Evolutionary conservation across 2,888 invertebrate species (phyloP).

Genomic region (Folsomia manolachei): DNA sequence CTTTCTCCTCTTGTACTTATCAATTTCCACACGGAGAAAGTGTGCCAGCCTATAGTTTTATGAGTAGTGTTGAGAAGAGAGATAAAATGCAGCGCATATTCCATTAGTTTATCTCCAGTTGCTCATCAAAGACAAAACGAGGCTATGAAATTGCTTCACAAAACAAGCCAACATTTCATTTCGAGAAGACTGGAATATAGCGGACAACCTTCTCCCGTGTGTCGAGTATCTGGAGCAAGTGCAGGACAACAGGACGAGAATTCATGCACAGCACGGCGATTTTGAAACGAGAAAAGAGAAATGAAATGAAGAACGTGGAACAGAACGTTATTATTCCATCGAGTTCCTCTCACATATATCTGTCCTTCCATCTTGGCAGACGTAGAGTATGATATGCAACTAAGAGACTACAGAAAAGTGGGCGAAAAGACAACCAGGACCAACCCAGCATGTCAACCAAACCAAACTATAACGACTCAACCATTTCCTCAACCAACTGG

Average conservation of each 20-base stretch:
- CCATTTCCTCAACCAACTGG: not conserved
- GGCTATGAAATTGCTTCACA: not conserved
- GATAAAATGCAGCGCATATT: not conserved
- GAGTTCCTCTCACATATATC: too few species aligned
- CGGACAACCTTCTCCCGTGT: too few species aligned
- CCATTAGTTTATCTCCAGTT: not conserved
- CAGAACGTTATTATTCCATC: not conserved
- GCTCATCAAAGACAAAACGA: not conserved
- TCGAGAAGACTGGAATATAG: too few species aligned
- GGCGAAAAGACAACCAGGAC: too few species aligned
- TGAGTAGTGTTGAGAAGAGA: not conserved
- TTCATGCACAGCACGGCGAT: too few species aligned
- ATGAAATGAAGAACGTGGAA: not conserved
- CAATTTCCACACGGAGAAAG: not conserved
- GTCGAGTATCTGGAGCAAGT: too few species aligned
- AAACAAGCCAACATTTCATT: not conserved
- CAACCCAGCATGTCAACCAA: not conserved
- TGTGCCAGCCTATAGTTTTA: conserved; percentile 8
- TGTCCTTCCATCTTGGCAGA: not conserved
- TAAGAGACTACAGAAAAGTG: not conserved
- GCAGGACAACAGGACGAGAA: too few species aligned
- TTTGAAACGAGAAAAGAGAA: not conserved
- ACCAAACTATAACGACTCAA: not conserved
- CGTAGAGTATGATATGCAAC: not conserved
- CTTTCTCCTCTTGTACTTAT: not conserved